Evolutionary conservation across 2,113 vertebrate genomes (phyloP), one percentile per base, ranked within the genome.

Genomic region (Petromus typicus): DNA sequence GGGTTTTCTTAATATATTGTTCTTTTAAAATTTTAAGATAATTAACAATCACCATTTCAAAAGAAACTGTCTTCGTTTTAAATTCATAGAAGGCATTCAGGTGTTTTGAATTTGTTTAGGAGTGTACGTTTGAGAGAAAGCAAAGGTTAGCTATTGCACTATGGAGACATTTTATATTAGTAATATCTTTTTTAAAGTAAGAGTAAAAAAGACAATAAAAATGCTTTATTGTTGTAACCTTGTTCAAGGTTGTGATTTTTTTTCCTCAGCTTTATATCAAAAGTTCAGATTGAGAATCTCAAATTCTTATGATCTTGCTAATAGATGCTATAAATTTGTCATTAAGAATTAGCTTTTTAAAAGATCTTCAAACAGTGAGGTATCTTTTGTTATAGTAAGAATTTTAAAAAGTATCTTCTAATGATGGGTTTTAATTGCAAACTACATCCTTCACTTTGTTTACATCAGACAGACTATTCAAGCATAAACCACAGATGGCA

Each of bases 401-500:
- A 82, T 37, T 93, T 92, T 69, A 17, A 94, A 82, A 93, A 85
- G 4, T 66, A 56, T 90, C n/a, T 59, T 61, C 16, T 66, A 61
- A 48, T 91, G 73, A 18, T 94, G 18, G 2, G 80, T 96, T 12
- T 57, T 82, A 86, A 92, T 71, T 93, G 73, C 23, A 8, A 71
- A 86, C 85, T 91, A 56, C 7, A 73, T 20, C 92, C 54, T 91
- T 67, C 17, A 66, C 7, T 94, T 89, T 22, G 75, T 20, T 90
- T 54, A 92, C 63, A 54, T 25, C 13, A 9, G n/a, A 17, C 11
- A 86, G 96, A 56, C 71, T 97, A 25, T 82, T 95, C 86, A 93
- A 67, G 96, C 79, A 94, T 97, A 97, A 95, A 76, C 23, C 56
- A 82, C 40, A 97, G 92, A 92, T 97, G 88, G 96, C 89, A 69